These are phyloP conservation scores for Drosophila gaucha DNA, from an alignment of 2,888 invertebrate species.

Conservation along the genomic window DNA sequence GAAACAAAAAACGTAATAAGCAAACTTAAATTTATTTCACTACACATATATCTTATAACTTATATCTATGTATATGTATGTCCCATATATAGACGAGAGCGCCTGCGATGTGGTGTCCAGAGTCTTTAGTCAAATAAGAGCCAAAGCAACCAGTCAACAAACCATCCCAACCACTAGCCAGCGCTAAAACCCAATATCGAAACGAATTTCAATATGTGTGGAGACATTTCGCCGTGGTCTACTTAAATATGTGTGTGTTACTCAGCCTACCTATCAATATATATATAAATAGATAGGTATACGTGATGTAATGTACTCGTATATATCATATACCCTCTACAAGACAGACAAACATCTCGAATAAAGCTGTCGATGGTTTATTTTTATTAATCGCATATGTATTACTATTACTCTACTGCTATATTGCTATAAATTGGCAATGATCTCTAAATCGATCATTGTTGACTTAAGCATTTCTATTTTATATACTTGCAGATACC, in stretches of 20 bases:
- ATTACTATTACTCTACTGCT: constrained; percentile 39
- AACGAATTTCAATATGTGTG: constrained; percentile 63
- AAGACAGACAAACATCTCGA: constrained; percentile 14
- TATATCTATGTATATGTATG: constrained; percentile 49
- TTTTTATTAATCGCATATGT: constrained; percentile 36
- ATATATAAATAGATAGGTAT: constrained; percentile 24
- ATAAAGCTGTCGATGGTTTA: constrained; percentile 17
- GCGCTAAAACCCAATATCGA: constrained; percentile 69
- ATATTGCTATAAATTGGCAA: constrained; percentile 68
- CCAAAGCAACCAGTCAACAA: constrained; percentile 59
- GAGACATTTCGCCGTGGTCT: constrained; percentile 73
- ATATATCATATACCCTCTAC: constrained; percentile 18
- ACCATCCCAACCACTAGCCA: constrained; percentile 71
- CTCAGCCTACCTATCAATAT: constrained; percentile 21
- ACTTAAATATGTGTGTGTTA: constrained; percentile 38
- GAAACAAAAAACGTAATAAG: constrained; percentile 62
- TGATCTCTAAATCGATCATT: constrained; percentile 72
- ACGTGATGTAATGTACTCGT: constrained; percentile 7
- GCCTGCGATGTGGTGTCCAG: constrained; percentile 56
- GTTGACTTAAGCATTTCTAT: constrained; percentile 81
- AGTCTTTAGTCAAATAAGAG: constrained; percentile 51
- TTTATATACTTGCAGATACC: constrained; percentile 80
- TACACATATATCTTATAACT: constrained; percentile 53
- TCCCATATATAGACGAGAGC: constrained; percentile 52
- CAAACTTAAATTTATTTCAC: constrained; percentile 45